Evolutionary conservation across 2,113 vertebrate species (phyloP).

Genomic region (Ciconia boyciana): DNA sequence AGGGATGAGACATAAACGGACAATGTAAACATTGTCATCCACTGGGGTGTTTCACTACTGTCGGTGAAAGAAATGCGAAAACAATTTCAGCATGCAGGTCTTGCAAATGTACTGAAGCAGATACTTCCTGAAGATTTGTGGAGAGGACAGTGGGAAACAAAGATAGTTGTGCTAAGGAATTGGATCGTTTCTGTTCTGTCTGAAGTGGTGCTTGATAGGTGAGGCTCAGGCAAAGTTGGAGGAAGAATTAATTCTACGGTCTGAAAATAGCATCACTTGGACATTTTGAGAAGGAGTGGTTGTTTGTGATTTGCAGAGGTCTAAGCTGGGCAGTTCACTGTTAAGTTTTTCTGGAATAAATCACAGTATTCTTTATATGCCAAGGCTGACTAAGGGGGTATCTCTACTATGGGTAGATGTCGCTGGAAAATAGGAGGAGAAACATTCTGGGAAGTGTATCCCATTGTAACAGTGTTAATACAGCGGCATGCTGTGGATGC

Average conservation of each 20-base stretch:
- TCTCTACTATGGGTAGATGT: neutral
- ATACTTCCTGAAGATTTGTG: neutral
- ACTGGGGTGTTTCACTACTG: neutral
- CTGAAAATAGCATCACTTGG: neutral
- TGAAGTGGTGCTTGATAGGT: neutral
- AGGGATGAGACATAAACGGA: neutral
- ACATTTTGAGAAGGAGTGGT: neutral
- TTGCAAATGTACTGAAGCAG: neutral
- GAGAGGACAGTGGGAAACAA: neutral
- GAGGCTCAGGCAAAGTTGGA: neutral
- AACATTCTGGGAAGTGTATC: neutral
- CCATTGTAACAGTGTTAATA: neutral
- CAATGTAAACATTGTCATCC: fast-evolving
- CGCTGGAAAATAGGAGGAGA: neutral
- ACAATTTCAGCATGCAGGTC: neutral
- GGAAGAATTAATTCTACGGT: neutral
- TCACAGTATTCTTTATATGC: neutral
- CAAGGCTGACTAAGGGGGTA: neutral
- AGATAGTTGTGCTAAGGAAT: neutral
- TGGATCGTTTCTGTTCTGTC: neutral
- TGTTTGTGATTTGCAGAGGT: neutral
- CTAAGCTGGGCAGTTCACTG: neutral
- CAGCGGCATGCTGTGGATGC: neutral
- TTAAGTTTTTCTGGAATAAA: neutral
- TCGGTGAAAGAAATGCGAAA: fast-evolving